phyloP scores from a whole-genome alignment of 2,888 invertebrate species.

The Aphrophora alni region DNA sequence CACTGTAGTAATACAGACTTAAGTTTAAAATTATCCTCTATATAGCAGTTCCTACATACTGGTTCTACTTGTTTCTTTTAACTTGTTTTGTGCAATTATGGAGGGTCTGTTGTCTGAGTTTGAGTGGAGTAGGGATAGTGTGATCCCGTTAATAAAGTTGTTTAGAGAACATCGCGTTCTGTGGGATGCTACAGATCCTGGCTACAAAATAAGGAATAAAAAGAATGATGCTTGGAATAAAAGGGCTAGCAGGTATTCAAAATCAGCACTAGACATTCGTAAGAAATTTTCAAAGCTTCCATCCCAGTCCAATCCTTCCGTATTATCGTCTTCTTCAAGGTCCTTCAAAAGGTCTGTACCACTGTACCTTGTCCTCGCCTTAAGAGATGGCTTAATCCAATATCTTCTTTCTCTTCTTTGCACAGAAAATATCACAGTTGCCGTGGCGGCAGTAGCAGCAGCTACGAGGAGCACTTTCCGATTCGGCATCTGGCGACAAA shows the following conservation, averaged over 20 bases:
- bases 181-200: no score
- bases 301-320: slow-evolving; percentile 28
- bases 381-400: slow-evolving; percentile 22
- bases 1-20: no score
- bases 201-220: no score
- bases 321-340: slow-evolving; percentile 23
- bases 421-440: slow-evolving; percentile 17
- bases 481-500: slow-evolving; percentile 21
- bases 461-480: neutral
- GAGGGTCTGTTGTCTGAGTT: no score
- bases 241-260: neutral
- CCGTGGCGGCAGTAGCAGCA: neutral
- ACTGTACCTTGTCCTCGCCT: slow-evolving; percentile 29
- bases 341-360: slow-evolving; percentile 38
- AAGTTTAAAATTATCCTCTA: no score
- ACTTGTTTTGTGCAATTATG: no score
- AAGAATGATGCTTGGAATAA: no score
- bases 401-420: slow-evolving; percentile 28
- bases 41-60: no score
- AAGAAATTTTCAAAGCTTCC: slow-evolving; percentile 28
- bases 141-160: no score
- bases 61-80: no score
- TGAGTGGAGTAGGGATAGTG: no score
- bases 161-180: no score
- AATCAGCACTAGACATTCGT: slow-evolving; percentile 22